Conservation (phyloP, 2,113 vertebrate species). For the Bufo bufo region DNA sequence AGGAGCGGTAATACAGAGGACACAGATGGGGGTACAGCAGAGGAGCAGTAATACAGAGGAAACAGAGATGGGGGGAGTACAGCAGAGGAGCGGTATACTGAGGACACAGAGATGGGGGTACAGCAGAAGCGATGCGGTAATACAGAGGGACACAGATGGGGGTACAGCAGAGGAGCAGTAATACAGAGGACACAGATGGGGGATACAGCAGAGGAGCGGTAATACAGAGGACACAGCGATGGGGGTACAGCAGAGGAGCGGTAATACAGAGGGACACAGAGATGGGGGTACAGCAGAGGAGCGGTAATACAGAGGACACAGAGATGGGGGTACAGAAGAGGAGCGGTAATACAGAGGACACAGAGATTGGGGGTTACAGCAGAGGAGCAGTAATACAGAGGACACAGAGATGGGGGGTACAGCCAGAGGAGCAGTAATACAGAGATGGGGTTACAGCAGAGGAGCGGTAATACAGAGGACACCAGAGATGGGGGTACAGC, state of each 20-base stretch:
- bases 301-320: not conserved
- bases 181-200: not conserved
- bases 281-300: not conserved
- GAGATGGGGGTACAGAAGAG: not conserved
- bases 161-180: not conserved
- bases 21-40: not conserved
- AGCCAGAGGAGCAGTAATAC: not conserved
- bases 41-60: conserved; percentile 57
- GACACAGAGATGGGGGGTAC: not conserved
- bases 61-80: not conserved
- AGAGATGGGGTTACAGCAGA: not conserved
- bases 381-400: not conserved
- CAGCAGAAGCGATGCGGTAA: not conserved
- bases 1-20: not conserved
- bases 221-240: not conserved
- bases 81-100: not conserved
- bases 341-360: not conserved
- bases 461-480: not conserved
- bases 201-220: not conserved
- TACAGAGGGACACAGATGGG: not conserved
- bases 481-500: not conserved
- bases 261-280: not conserved
- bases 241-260: not conserved
- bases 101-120: not conserved
- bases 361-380: not conserved